These are phyloP conservation scores for Clarias fuscus DNA, from an alignment of 2,797 vertebrate genomes.

Conservation along the genomic window DNA sequence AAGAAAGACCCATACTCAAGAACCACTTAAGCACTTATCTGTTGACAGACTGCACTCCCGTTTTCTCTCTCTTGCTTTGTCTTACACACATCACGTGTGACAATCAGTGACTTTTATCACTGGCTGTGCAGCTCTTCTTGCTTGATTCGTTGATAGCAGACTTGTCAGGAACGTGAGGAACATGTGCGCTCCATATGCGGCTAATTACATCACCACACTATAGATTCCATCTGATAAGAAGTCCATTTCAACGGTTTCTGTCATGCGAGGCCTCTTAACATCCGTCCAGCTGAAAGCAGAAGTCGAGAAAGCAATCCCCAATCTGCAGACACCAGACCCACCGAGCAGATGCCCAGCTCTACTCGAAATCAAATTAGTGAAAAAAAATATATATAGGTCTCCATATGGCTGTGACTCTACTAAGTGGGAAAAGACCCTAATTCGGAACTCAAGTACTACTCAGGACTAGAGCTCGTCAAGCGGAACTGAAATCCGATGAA, in stretches of 20 bases:
- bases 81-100: conserved; percentile 62
- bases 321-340: conserved; percentile 56
- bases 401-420: conserved; percentile 29
- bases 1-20: conserved; percentile 64
- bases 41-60: conserved; percentile 59
- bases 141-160: conserved; percentile 76
- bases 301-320: conserved; percentile 47
- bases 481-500: conserved; percentile 57
- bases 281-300: conserved; percentile 46
- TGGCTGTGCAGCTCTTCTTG: conserved; percentile 71
- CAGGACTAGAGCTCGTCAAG: conserved; percentile 42
- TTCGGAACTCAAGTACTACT: conserved; percentile 27
- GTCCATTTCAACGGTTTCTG: conserved; percentile 76
- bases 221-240: conserved; percentile 76
- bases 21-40: conserved; percentile 76
- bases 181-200: conserved; percentile 79
- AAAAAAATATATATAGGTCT: conserved; percentile 2
- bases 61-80: conserved; percentile 55
- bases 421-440: conserved; percentile 32
- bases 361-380: conserved; percentile 44
- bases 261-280: conserved; percentile 67
- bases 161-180: conserved; percentile 72
- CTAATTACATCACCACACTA: conserved; percentile 77
- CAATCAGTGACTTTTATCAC: conserved; percentile 16
- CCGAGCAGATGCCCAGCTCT: conserved; percentile 50